These are phyloP conservation scores for Podarcis siculus DNA, from an alignment of 2,797 vertebrate species.

Conservation along the genomic window DNA sequence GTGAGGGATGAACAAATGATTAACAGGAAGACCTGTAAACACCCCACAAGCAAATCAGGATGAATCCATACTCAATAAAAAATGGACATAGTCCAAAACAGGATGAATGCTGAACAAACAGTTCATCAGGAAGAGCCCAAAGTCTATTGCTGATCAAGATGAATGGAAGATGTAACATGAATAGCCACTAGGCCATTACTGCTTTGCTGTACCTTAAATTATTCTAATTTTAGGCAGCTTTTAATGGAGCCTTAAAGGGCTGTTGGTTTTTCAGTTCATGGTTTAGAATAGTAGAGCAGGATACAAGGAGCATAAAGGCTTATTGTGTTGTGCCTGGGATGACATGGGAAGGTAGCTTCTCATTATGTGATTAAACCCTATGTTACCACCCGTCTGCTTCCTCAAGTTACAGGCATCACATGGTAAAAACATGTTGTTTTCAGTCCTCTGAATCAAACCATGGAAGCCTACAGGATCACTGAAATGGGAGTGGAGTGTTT, in stretches of 20 bases:
- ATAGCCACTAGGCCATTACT: not conserved
- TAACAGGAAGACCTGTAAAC: no score
- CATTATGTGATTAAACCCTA: not conserved
- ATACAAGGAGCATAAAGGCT: not conserved
- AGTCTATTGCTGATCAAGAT: not conserved
- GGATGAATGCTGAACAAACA: no score
- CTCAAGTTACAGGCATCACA: not conserved
- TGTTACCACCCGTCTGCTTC: not conserved
- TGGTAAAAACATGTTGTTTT: not conserved
- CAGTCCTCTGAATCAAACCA: not conserved
- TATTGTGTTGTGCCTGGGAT: not conserved
- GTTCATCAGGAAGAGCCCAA: no score
- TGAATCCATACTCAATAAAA: no score
- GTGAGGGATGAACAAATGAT: no score
- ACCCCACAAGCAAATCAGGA: no score
- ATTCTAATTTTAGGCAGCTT: not conserved
- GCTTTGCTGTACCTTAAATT: not conserved
- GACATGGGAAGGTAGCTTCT: not conserved
- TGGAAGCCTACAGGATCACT: not conserved
- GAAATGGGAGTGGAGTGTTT: not conserved
- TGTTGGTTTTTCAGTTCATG: not conserved
- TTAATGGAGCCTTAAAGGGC: not conserved
- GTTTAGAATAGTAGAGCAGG: not conserved
- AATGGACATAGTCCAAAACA: no score
- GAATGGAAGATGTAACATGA: not conserved